Evolutionary conservation across 2,888 invertebrate genomes (phyloP).

Genomic region (Yponomeuta cagnagella): DNA sequence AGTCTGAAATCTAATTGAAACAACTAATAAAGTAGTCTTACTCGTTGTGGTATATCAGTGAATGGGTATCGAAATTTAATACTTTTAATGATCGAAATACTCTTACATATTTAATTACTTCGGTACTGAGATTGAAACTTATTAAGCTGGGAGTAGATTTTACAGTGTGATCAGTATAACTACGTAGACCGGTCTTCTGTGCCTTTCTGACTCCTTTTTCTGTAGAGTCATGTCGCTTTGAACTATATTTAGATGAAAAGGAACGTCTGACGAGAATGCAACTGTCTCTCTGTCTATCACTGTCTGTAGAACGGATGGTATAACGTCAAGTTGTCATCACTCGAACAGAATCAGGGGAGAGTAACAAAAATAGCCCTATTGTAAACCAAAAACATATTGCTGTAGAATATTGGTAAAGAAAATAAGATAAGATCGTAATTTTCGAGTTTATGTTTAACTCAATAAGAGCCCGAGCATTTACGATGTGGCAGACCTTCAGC

Average conservation of each 20-base stretch:
- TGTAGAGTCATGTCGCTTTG: neutral
- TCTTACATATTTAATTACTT: too few relatives aligned
- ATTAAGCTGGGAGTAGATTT: too few relatives aligned
- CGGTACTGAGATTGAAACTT: too few relatives aligned
- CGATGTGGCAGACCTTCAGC: neutral
- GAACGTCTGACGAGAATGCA: neutral
- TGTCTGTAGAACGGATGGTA: neutral
- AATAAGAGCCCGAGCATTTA: neutral
- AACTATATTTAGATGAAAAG: neutral
- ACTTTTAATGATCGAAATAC: too few relatives aligned
- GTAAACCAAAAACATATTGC: neutral
- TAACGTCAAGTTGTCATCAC: neutral
- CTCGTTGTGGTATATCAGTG: too few relatives aligned
- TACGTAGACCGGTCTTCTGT: neutral
- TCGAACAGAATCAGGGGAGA: neutral
- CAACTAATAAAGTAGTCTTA: too few relatives aligned
- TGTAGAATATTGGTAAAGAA: neutral
- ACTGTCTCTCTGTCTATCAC: neutral
- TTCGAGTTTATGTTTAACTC: neutral
- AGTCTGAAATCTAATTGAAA: too few relatives aligned
- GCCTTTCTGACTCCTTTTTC: neutral
- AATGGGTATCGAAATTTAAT: too few relatives aligned
- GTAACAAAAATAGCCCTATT: neutral
- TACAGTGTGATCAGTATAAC: too few relatives aligned
- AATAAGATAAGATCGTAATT: neutral